These are phyloP conservation scores for Petrocephalus zakoni DNA, from an alignment of 2,113 vertebrate species.

Conservation along the genomic window DNA sequence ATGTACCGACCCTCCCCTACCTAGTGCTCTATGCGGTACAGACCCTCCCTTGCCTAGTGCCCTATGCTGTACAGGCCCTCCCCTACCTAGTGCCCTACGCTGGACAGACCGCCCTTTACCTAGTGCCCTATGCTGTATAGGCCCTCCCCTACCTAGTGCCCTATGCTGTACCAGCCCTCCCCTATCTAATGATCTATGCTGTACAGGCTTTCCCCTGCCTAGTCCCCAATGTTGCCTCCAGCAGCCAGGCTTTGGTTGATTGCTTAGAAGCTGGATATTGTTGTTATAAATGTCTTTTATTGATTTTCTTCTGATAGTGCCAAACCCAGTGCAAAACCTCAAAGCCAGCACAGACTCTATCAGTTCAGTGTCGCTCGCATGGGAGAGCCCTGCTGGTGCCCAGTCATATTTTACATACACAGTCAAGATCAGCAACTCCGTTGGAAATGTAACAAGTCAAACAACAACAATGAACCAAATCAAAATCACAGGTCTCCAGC, in stretches of 20 bases:
- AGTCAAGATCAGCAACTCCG: neutral
- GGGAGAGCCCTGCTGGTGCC: conserved; percentile 26
- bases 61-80: too few species aligned
- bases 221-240: too few species aligned
- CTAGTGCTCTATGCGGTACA: too few species aligned
- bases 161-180: too few species aligned
- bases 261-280: neutral
- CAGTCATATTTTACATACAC: conserved; percentile 17
- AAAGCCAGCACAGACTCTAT: conserved; percentile 3
- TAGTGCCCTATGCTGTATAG: too few species aligned
- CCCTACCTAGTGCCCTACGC: too few species aligned
- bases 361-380: conserved; percentile 33
- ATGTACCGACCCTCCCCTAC: too few species aligned
- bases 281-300: neutral
- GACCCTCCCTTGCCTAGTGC: too few species aligned
- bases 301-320: conserved; percentile 32
- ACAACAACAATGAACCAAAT: rapidly evolving
- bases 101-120: too few species aligned
- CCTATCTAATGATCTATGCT: too few species aligned
- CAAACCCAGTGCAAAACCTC: conserved; percentile 45
- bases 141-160: too few species aligned
- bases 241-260: neutral
- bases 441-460: neutral
- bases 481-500: conserved; percentile 8
- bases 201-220: too few species aligned